Conservation (phyloP, 2,797 vertebrate genomes). For the Epinephelus coioides region DNA sequence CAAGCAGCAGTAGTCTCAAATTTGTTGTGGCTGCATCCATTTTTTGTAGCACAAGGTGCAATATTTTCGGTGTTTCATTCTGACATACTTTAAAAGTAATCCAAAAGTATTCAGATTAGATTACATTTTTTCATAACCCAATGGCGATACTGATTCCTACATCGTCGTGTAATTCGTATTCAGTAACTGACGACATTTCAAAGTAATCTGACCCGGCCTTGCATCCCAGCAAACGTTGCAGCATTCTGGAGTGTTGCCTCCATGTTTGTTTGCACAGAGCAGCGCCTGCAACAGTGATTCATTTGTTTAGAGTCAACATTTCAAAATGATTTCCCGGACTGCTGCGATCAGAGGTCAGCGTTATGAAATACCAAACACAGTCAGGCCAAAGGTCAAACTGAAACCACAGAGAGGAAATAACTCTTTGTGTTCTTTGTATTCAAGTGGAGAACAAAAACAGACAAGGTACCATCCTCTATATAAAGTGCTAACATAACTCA, state of each 20-base stretch:
- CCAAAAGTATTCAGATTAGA: too few relatives aligned
- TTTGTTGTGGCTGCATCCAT: too few relatives aligned
- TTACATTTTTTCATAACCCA: too few relatives aligned
- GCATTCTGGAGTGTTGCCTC: not conserved
- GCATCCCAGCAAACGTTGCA: not conserved
- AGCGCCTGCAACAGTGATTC: not conserved
- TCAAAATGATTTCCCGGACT: conserved; percentile 50
- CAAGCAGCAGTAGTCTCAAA: too few relatives aligned
- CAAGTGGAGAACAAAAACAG: not conserved
- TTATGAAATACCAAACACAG: conserved; percentile 52
- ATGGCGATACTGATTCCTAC: too few relatives aligned
- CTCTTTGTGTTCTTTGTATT: not conserved
- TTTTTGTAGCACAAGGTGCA: too few relatives aligned
- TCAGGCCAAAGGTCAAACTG: conserved; percentile 23
- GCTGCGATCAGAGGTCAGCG: conserved; percentile 34
- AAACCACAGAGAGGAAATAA: not conserved
- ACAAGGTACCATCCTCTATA: not conserved
- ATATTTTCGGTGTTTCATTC: too few relatives aligned
- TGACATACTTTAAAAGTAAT: too few relatives aligned
- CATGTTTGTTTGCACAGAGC: not conserved
- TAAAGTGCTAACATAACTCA: not conserved
- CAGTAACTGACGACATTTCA: too few relatives aligned
- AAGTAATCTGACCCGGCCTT: too few relatives aligned
- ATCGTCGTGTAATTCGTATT: too few relatives aligned
- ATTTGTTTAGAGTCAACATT: conserved; percentile 50